Percentiles rank a stretch among this genome's conserved stretches.
These are phyloP conservation scores for Mesorhabditis spiculigera DNA, from an alignment of 2,888 invertebrate species.

Conservation along the genomic window DNA sequence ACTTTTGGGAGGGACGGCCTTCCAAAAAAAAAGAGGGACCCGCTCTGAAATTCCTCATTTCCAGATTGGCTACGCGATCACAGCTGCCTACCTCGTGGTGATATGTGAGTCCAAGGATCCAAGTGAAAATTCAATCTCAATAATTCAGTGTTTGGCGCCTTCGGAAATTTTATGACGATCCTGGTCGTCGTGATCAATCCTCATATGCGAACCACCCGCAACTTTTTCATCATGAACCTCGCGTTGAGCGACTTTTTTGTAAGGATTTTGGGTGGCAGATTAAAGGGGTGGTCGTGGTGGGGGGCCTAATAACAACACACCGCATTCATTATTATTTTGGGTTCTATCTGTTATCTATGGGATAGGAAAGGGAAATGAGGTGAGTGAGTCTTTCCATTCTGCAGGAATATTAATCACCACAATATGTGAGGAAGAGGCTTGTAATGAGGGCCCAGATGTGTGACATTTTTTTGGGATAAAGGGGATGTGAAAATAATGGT, in stretches of 20 bases:
- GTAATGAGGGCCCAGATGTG: too few relatives aligned
- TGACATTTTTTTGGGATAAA: too few relatives aligned
- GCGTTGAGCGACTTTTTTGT: constrained; percentile 56
- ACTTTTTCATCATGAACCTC: constrained; percentile 58
- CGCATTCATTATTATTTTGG: too few relatives aligned
- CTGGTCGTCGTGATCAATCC: constrained; percentile 76
- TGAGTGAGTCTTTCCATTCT: too few relatives aligned
- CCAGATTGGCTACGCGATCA: constrained; percentile 51
- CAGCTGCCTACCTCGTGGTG: constrained; percentile 61
- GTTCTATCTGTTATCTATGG: too few relatives aligned
- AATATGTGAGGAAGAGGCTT: too few relatives aligned
- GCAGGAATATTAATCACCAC: too few relatives aligned
- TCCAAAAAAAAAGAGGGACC: not conserved
- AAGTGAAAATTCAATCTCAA: too few relatives aligned
- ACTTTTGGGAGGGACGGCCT: not conserved
- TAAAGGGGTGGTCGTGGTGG: too few relatives aligned
- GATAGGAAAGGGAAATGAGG: too few relatives aligned
- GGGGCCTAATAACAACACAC: too few relatives aligned
- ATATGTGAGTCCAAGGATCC: constrained; percentile 63
- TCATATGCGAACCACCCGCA: constrained; percentile 82
- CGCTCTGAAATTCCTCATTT: constrained; percentile 9
- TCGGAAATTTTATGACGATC: constrained; percentile 83
- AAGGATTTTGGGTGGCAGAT: constrained; percentile 9
- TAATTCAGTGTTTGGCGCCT: constrained; percentile 70
- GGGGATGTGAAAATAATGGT: too few relatives aligned